Base-by-base conservation (phyloP, 2,888 invertebrate genomes). In the Nomada hirtipes region DNA sequence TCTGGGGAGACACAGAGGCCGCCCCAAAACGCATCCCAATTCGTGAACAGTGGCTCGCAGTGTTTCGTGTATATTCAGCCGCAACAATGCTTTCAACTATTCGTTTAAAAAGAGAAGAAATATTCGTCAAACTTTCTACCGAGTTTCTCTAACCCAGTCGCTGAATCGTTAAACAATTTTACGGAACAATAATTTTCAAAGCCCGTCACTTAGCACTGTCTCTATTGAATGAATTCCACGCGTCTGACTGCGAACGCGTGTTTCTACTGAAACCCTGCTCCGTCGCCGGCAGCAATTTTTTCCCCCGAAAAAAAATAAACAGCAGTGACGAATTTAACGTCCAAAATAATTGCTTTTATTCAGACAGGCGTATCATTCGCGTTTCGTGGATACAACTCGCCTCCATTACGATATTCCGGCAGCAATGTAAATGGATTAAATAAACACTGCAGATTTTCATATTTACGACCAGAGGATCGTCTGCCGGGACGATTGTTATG, bases 31-130 rank as follows among this genome's bases (percentile, higher is more conserved):
- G 18, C 60, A 47, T 13, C 44, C 75, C 64, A 52, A 75, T 77
- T 77, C 77, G 47, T 23, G 23, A 44, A 52, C 29, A 2, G 10
- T 13, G 75, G 75, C 60, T n/a, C 61, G 18, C 29, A 42, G 55
- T 26, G 55, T 47, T 64, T 42, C 52, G 44, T 29, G 74, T 61
- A 67, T 29, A 18, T 57, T 61, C 50, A 50, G 11, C 55, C 53
- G 23, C 76, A 26, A 68, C 60, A 4, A 42, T 36, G 67, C 76
- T 78, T 67, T 76, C 77, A 67, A 20, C 47, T 47, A 29, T 13
- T 20, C 15, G 13, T 1, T 2, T 3, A n/a, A 20, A 55, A 11
- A 57, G 13, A 13, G 26, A 10, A 36, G 36, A 9, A 36, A 18
- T 60, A 36, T 60, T 60, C 36, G 7, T 9, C 13, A 15, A 57